Base-by-base conservation (phyloP, 2,888 invertebrate species). In the Thymelicus sylvestris region DNA sequence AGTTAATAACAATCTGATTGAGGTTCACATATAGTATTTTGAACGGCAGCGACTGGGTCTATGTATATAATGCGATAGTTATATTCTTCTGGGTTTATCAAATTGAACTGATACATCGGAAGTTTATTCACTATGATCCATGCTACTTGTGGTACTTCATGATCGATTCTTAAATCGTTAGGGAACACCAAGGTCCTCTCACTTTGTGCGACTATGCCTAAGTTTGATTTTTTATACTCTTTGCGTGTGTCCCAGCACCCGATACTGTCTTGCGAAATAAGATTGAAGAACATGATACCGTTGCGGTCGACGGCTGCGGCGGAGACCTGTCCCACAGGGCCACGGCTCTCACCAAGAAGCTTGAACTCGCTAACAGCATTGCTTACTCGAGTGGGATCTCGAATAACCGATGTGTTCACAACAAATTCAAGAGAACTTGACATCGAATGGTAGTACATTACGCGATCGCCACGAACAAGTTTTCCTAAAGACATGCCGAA, bases 211-310 rank as follows among this genome's bases (percentile, higher is more conserved):
- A 97, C 93, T 8, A 96, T 88, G 1, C 95, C 95, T 65, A 97
- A 86, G 83, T 96, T 97, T 13, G 92, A 88, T 15, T 95, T 92
- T 57, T 90, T 94, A 79, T 97, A 97, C 0, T 96, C 95, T 78
- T 96, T 97, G n/a, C 95, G 92, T 5, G 96, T 96, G 81, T 97
- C 96, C 97, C 97, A 97, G 86, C 97, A 97, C 75, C 96, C 97
- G 62, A 98, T 95, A 73, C 96, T 95, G 86, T 97, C 97, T 73
- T 95, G 95, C 70, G 97, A 96, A 67, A 97, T 96, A 86, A 97
- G 95, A 93, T 97, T 97, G 84, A 95, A 97, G 89, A 97, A 97
- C 95, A 97, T 96, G 15, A 97, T 94, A 73, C 96, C 96, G 82
- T 95, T 95, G 77, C 95, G 94, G 83, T 96, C 96, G 80, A 97